Evolutionary conservation across 2,797 vertebrate species (phyloP), one percentile per base, ranked within the genome.

Genomic region (Poeciliopsis presidionis): DNA sequence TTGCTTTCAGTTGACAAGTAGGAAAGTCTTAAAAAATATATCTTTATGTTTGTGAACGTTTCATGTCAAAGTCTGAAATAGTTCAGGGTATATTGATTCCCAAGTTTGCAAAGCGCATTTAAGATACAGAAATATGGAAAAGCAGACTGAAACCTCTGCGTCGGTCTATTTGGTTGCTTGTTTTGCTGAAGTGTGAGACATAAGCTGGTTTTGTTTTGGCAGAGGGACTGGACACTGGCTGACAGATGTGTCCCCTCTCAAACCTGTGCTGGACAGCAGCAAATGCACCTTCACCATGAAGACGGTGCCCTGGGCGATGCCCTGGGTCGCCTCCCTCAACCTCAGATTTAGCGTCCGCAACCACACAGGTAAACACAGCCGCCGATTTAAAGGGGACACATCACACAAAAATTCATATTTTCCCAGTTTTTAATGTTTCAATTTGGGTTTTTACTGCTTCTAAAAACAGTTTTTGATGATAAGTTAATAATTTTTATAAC

Each of bases 141-240:
- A 30, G 28, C 5, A 14, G 55, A 16, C 33, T 2, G 36, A 36
- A 36, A 36, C 7, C 6, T 7, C 63, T 22, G 20, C 9, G 5
- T 25, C 3, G 0, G 18, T 67, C 4, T 41, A 39, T 41, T 39
- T 65, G 30, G 16, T 39, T 39, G 57, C 25, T 36, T 0, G 39
- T 65, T 47, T 11, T 49, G 18, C 20, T 67, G 14, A 22, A 36
- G 0, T 18, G 0, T 53, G n/a, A 33, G 25, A 1, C 39, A 6
- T 45, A 33, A 30, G 45, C 57, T 2, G 79, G 22, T 84, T 65
- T 1, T 82, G 1, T 83, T 55, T 72, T 22, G 33, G 25, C 87
- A 96, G 96, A 87, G 95, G 96, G 1, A 95, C 43, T 0, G 95
- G 96, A 0, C 95, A 61, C 77, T 96, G 96, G 96, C 81, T 96